Percentiles rank a stretch among this genome's conserved stretches.
These are phyloP conservation scores for Uloborus diversus DNA, from an alignment of 1,140 invertebrate species.

Conservation along the genomic window DNA sequence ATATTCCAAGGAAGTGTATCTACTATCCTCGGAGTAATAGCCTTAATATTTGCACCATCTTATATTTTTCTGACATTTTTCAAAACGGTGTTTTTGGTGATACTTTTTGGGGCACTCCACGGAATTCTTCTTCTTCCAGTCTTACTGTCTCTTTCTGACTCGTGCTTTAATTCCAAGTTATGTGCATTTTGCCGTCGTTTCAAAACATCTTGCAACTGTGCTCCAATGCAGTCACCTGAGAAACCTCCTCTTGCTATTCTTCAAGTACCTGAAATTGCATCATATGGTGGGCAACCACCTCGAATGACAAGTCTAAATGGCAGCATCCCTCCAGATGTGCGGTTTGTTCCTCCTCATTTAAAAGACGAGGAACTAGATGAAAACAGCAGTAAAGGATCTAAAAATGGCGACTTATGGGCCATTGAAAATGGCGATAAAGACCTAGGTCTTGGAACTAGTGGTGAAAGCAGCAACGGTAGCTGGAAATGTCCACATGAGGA, in stretches of 20 bases:
- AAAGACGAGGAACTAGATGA: constrained; percentile 9
- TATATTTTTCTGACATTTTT: constrained; percentile 99
- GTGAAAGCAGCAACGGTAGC: constrained; percentile 75
- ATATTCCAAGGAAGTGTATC: constrained; percentile 94
- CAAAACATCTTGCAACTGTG: neutral
- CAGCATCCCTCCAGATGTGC: neutral
- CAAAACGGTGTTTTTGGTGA: constrained; percentile 96
- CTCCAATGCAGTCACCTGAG: constrained; percentile 6
- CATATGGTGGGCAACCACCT: neutral
- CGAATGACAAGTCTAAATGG: neutral
- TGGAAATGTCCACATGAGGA: constrained; percentile 57
- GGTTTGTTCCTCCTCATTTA: neutral
- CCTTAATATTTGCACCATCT: constrained; percentile 87
- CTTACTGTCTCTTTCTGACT: constrained; percentile 74
- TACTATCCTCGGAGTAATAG: constrained; percentile 89
- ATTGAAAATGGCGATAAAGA: constrained; percentile 75
- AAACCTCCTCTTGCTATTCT: constrained; percentile 13
- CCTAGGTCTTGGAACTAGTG: constrained; percentile 84
- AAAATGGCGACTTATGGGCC: constrained; percentile 10
- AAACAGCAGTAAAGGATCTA: constrained; percentile 24
- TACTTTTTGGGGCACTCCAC: constrained; percentile 93
- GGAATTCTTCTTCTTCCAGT: constrained; percentile 92
- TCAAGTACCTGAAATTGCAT: neutral
- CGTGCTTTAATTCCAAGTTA: constrained; percentile 39
- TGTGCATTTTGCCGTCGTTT: constrained; percentile 16